A percentile compares a stretch with the other conserved stretches of the same genome.
Evolutionary conservation across 2,113 vertebrate species (phyloP).

Genomic region (Gavialis gangeticus): DNA sequence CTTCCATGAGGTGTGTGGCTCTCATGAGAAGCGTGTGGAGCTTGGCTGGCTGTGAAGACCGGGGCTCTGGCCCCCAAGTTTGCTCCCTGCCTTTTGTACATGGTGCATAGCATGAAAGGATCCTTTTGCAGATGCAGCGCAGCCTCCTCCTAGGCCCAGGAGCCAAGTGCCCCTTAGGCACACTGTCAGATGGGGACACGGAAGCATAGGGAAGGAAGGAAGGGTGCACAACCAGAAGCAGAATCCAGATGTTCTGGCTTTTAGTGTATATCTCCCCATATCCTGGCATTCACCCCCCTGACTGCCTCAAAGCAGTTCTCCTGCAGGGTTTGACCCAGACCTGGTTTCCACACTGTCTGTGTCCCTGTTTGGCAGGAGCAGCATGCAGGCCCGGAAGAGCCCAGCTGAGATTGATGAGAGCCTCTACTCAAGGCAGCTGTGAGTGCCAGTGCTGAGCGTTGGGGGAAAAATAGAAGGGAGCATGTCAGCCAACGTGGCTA

Average conservation of each 20-base stretch:
- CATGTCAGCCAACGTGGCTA: no score
- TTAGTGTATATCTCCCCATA: neutral
- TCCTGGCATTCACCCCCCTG: no score
- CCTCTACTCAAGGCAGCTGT: conserved; percentile 90
- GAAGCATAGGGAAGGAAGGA: no score
- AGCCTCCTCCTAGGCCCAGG: no score
- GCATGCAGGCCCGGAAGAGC: neutral
- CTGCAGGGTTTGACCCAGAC: neutral
- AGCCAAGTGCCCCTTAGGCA: neutral
- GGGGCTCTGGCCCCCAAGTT: no score
- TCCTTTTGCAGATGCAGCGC: no score
- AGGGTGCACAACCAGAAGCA: neutral
- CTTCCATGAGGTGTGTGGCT: no score
- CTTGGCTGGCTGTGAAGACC: neutral
- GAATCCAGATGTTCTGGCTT: neutral
- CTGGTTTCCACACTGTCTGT: neutral
- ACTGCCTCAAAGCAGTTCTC: no score
- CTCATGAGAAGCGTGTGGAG: neutral
- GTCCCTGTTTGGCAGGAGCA: neutral
- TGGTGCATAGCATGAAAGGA: no score
- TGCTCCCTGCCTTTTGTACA: neutral
- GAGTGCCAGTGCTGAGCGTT: conserved; percentile 41
- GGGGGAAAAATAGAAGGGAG: no score
- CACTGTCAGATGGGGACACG: neutral
- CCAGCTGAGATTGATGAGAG: conserved; percentile 72